Evolutionary conservation across 2,797 vertebrate genomes (phyloP).

Genomic region (Acipenser transmontanus): DNA sequence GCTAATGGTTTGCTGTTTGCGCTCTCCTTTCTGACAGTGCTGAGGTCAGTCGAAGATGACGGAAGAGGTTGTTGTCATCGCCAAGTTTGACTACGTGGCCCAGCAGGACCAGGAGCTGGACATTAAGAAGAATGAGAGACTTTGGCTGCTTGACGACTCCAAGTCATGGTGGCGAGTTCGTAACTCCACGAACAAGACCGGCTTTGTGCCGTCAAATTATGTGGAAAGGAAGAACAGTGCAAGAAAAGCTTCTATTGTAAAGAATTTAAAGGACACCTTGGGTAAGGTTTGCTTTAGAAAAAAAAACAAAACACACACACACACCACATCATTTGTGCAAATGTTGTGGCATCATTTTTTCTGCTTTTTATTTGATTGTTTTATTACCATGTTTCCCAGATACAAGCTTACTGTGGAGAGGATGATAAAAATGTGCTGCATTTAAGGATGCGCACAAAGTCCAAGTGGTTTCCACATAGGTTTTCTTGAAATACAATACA

Average conservation of each 20-base stretch:
- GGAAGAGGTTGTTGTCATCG: conserved; percentile 87
- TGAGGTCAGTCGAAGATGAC: conserved; percentile 72
- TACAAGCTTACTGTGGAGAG: too few relatives aligned
- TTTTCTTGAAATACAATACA: too few relatives aligned
- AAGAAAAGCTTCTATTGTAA: conserved; percentile 84
- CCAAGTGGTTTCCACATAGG: too few relatives aligned
- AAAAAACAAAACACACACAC: too few relatives aligned
- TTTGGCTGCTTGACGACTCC: conserved; percentile 84
- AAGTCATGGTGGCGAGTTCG: conserved; percentile 90
- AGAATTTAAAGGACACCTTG: conserved; percentile 86
- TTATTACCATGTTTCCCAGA: too few relatives aligned
- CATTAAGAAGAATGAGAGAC: conserved; percentile 88
- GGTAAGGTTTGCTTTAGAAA: conserved; percentile 48
- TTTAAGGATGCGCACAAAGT: too few relatives aligned
- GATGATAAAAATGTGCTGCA: too few relatives aligned
- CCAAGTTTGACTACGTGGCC: conserved; percentile 89
- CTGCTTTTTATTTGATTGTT: too few relatives aligned
- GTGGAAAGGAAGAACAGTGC: conserved; percentile 88
- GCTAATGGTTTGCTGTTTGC: too few relatives aligned
- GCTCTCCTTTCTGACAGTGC: conserved; percentile 41
- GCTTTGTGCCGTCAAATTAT: conserved; percentile 88
- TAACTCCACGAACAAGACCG: conserved; percentile 84
- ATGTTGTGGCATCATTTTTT: too few relatives aligned
- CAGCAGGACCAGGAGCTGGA: conserved; percentile 91
- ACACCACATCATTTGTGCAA: too few relatives aligned